These are phyloP conservation scores for Apotomis turbidana DNA, from an alignment of 2,888 invertebrate genomes.

Conservation along the genomic window DNA sequence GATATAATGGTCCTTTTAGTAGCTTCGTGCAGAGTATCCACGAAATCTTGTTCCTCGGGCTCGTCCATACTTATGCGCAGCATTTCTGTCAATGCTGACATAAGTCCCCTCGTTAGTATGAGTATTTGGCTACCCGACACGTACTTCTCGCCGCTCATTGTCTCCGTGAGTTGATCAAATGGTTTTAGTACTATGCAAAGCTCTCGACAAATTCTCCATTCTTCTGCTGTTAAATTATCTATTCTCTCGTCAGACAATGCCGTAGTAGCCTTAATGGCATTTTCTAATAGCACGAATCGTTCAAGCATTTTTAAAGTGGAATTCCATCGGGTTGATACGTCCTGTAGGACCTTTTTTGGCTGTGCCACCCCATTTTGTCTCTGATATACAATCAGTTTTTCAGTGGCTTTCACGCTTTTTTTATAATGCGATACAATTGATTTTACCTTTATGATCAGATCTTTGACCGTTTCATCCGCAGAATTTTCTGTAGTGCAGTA, in stretches of 20 bases:
- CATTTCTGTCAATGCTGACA: conserved; percentile 38
- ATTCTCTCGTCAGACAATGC: conserved; percentile 35
- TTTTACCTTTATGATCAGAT: too few species aligned
- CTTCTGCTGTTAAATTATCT: conserved; percentile 28
- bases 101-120: too few species aligned
- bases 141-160: too few species aligned
- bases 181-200: too few species aligned
- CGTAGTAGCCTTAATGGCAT: conserved; percentile 33
- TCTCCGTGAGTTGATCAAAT: too few species aligned
- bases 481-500: too few species aligned
- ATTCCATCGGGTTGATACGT: conserved; percentile 36
- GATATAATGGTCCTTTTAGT: background rate
- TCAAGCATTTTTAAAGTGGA: conserved; percentile 37
- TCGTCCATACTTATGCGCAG: conserved; percentile 3
- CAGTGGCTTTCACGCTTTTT: conserved; percentile 39
- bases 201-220: too few species aligned
- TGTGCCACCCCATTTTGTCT: conserved; percentile 34
- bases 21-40: conserved; percentile 27
- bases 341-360: conserved; percentile 39
- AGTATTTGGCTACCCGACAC: too few species aligned
- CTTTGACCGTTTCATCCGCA: too few species aligned
- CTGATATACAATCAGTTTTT: conserved; percentile 37
- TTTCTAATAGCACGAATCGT: conserved; percentile 32
- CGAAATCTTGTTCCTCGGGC: conserved; percentile 30
- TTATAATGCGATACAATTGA: conserved; percentile 40